A percentile compares a stretch with the other conserved stretches of the same genome.
phyloP scores from a whole-genome alignment of 2,888 invertebrate genomes.

The Phorcus lineatus region DNA sequence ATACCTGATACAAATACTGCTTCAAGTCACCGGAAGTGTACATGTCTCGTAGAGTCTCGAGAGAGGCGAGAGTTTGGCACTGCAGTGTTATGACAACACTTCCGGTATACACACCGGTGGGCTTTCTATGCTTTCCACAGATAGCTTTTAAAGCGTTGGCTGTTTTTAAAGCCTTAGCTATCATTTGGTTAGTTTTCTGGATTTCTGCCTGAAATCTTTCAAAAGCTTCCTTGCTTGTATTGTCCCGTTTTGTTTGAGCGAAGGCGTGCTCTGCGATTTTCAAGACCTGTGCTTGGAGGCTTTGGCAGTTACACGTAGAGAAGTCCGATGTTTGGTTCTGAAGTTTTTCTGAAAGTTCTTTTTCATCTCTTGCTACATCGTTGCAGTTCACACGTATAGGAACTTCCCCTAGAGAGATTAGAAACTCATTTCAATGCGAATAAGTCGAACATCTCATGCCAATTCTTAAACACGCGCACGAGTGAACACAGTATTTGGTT shows the following conservation, averaged over 20 bases:
- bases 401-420: too few species aligned
- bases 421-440: too few species aligned
- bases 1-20: neutral
- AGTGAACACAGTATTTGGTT: too few species aligned
- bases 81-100: conserved; percentile 19
- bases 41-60: conserved; percentile 8
- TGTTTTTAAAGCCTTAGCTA: neutral
- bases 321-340: neutral
- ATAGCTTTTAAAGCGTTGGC: neutral
- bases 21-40: conserved; percentile 18
- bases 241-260: neutral
- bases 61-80: conserved; percentile 9
- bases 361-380: neutral
- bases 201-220: conserved; percentile 9
- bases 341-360: neutral
- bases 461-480: too few species aligned
- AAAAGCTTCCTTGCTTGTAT: neutral
- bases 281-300: neutral
- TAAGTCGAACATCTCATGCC: too few species aligned
- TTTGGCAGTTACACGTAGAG: conserved; percentile 4
- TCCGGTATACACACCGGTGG: neutral
- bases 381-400: neutral
- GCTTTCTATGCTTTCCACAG: conserved; percentile 4
- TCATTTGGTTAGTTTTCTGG: neutral
- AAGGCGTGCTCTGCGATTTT: neutral